Conservation (phyloP, 2,113 vertebrate genomes). For the Salvelinus sp. region DNA sequence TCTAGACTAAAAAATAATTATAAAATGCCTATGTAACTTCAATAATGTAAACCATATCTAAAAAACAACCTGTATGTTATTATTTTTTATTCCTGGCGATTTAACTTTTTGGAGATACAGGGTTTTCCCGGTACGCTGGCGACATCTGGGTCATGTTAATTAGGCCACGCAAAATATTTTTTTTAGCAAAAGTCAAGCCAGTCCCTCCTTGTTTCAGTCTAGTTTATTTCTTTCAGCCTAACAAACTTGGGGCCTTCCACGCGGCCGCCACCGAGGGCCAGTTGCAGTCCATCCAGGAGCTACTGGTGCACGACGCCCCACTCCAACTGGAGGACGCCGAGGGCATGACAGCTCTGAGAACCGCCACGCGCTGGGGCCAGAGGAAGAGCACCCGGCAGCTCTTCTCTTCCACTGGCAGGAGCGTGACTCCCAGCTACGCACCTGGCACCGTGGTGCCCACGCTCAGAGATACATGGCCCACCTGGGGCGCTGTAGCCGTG, state of each 20-base stretch:
- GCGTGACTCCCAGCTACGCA: conserved; percentile 17
- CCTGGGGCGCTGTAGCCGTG: not conserved
- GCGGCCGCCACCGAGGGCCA: conserved; percentile 41
- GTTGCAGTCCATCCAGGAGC: conserved; percentile 25
- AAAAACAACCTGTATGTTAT: too few species aligned
- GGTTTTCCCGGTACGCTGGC: too few species aligned
- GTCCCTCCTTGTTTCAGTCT: too few species aligned
- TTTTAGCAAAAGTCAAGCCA: too few species aligned
- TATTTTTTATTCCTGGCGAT: too few species aligned
- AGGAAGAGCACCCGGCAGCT: not conserved
- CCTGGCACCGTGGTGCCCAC: not conserved
- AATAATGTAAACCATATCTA: too few species aligned
- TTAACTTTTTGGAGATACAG: too few species aligned
- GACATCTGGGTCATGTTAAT: too few species aligned
- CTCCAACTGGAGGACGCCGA: not conserved
- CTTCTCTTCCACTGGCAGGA: conserved; percentile 12
- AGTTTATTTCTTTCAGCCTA: too few species aligned
- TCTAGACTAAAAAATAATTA: too few species aligned
- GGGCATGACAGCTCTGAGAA: conserved; percentile 13
- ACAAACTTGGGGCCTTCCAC: conserved; percentile 42
- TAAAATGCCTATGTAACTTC: too few species aligned
- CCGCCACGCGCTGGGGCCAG: conserved; percentile 31
- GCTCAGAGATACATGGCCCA: not conserved
- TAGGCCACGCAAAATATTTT: too few species aligned
- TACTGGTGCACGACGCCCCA: conserved; percentile 41